These are phyloP conservation scores for Argopecten irradians DNA, from an alignment of 1,140 invertebrate genomes.

Conservation along the genomic window DNA sequence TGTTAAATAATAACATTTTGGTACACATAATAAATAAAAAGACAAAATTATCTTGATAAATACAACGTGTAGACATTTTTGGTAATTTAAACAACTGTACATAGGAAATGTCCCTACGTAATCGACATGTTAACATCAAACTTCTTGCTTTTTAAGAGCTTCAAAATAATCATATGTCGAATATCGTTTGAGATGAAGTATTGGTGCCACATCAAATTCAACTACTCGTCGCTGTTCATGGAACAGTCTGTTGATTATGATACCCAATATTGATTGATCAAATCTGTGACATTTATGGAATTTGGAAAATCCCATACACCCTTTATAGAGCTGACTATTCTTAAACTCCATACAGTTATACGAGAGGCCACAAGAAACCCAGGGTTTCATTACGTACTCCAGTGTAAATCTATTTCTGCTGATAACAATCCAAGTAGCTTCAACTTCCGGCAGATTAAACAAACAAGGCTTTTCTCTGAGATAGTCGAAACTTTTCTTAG, in stretches of 20 bases:
- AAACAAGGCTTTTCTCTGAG: not conserved
- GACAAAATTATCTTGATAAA: too few species aligned
- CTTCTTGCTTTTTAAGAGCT: not conserved
- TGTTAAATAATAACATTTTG: too few species aligned
- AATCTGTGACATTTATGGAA: not conserved
- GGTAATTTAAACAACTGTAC: not conserved
- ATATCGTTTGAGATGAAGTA: not conserved
- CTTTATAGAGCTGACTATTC: not conserved
- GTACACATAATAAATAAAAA: too few species aligned
- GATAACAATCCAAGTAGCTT: not conserved
- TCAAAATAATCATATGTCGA: not conserved
- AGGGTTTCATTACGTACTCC: not conserved
- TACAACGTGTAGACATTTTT: too few species aligned
- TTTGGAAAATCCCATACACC: not conserved
- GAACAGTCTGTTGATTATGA: not conserved
- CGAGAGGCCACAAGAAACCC: not conserved
- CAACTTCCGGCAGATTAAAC: not conserved
- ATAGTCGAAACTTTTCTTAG: not conserved
- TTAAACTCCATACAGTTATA: not conserved
- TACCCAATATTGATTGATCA: constrained; percentile 6
- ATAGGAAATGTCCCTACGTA: not conserved
- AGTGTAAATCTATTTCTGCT: not conserved
- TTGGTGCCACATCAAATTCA: not conserved
- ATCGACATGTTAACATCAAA: not conserved
- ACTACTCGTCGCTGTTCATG: not conserved